Percentiles rank a stretch among this genome's conserved stretches.
phyloP scores from a whole-genome alignment of 2,888 invertebrate genomes.

The Odontomyia ornata region DNA sequence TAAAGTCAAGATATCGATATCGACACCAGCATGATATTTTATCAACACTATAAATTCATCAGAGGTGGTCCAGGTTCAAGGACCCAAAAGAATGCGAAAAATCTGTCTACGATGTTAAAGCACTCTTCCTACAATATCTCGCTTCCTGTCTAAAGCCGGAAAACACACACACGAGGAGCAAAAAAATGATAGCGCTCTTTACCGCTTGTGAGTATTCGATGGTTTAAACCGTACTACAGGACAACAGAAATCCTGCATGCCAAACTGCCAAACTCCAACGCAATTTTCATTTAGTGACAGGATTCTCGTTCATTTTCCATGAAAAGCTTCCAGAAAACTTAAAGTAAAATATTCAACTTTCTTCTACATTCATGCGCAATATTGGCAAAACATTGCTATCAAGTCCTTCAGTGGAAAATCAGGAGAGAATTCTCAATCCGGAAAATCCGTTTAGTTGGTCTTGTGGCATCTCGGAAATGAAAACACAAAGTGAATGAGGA shows the following conservation, averaged over 20 bases:
- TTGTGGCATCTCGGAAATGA: slow-evolving; percentile 44
- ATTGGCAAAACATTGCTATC: neutral
- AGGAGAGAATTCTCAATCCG: neutral
- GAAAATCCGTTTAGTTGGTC: slow-evolving; percentile 8
- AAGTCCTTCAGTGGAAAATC: neutral
- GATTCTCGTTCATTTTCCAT: slow-evolving; percentile 44
- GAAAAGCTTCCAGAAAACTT: slow-evolving; percentile 11
- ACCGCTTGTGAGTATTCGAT: slow-evolving; percentile 40
- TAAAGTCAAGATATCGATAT: slow-evolving; percentile 35
- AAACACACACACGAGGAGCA: slow-evolving; percentile 3
- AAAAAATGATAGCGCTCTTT: too few species aligned
- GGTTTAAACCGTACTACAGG: slow-evolving; percentile 49
- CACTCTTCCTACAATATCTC: slow-evolving; percentile 11
- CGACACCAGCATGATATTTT: slow-evolving; percentile 26
- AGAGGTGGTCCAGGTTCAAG: slow-evolving; percentile 23
- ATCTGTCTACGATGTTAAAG: slow-evolving; percentile 27
- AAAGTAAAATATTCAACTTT: too few species aligned
- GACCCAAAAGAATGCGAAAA: slow-evolving; percentile 14
- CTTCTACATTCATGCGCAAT: slow-evolving; percentile 7
- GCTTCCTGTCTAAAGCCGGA: slow-evolving; percentile 18
- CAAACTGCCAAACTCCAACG: neutral
- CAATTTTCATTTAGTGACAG: slow-evolving; percentile 31
- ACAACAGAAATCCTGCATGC: slow-evolving; percentile 14
- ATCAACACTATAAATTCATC: slow-evolving; percentile 34
- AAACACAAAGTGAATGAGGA: slow-evolving; percentile 12